Base-by-base conservation (phyloP, 2,888 invertebrate genomes). In the Oscheius sp. region DNA sequence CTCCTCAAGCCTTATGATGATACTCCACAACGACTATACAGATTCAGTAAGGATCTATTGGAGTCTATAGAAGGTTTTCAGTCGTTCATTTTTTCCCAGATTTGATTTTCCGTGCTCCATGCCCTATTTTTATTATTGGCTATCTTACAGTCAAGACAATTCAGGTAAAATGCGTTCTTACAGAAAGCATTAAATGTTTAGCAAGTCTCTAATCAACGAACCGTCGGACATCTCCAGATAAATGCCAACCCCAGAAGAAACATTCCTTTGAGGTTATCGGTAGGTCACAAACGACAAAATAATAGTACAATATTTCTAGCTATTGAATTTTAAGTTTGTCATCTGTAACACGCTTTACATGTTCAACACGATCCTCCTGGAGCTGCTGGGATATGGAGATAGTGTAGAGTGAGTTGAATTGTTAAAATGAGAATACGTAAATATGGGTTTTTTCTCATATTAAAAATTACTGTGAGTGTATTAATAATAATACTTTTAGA, bases 341-440 rank as follows among this genome's bases (percentile, higher is more conserved):
- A 64, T 85, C 50, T 85, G 84, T 68, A 85, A 85, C 70, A 83
- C 83, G 6, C 77, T 85, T 12, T 85, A 85, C 70, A 77, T 85
- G 80, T 82, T 85, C 73, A 85, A 85, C 70, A 82, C 84, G 2
- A 79, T 84, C 57, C 68, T 85, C 28, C 75, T 85, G 30, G 85
- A 85, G 56, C 72, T 84, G n/a, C 67, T 84, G 66, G 85, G 85
- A 24, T 75, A 75, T 22, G 75, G 77, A 56, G 73, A 67, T 20
- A 67, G 24, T 24, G 67, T 50, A 36, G 67, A 67, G 67, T 67
- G 20, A 45, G 67, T 66, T 56, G 24, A 17, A 32, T 2, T 12
- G 22, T 49, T 20, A 20, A 41, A 41, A 41, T 41, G 36, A 36
- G 14, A 41, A 17, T 12, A 3, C 20, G 3, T 12, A 36, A 36